phyloP scores from a whole-genome alignment of 2,113 vertebrate species.

The Cyprinodon tularosa region DNA sequence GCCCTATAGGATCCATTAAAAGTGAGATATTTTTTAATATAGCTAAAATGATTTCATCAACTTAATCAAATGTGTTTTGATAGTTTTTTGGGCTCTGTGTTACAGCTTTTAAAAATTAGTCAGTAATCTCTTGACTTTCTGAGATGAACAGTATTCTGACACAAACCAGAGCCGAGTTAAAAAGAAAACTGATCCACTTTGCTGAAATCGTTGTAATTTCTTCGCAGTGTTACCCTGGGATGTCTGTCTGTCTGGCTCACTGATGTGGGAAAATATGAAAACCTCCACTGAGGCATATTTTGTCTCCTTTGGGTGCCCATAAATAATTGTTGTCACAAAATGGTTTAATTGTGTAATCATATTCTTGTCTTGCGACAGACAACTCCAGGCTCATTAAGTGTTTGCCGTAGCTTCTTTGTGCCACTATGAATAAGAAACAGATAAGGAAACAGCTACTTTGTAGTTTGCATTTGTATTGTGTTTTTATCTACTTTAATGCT shows the following conservation, averaged over 20 bases:
- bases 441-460: conserved; percentile 30
- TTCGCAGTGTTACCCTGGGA: conserved; percentile 9
- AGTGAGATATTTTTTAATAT: conserved; percentile 56
- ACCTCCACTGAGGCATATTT: conserved; percentile 27
- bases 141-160: conserved; percentile 17
- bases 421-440: conserved; percentile 33
- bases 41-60: conserved; percentile 1
- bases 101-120: neutral
- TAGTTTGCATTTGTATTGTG: conserved; percentile 35
- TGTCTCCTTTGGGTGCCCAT: conserved; percentile 31
- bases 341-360: conserved; percentile 62
- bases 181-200: conserved; percentile 21
- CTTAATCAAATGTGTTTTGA: neutral
- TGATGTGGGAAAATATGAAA: conserved; percentile 41
- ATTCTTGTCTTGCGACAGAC: conserved; percentile 52
- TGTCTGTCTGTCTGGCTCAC: conserved; percentile 45
- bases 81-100: neutral
- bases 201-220: conserved; percentile 26
- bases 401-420: conserved; percentile 30
- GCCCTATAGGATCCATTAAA: conserved; percentile 73
- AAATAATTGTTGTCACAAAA: conserved; percentile 65
- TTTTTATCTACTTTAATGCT: conserved; percentile 15
- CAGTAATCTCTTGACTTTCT: neutral
- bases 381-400: conserved; percentile 59
- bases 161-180: conserved; percentile 16